Conservation (phyloP, 2,797 vertebrate genomes). For the Apodemus agrarius region DNA sequence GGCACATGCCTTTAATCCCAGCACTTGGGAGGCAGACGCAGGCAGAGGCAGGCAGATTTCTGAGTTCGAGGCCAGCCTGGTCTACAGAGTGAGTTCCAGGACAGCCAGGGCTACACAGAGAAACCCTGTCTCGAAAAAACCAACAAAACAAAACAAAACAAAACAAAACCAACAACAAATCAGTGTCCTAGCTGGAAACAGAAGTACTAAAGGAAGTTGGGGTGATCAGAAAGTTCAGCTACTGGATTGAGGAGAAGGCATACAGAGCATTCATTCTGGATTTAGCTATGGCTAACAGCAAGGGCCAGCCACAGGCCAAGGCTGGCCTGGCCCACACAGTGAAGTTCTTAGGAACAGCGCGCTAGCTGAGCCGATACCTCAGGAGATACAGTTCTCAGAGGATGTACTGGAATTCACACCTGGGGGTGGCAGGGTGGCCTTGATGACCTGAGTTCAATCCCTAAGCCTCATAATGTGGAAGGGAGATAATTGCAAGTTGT, state of each 20-base stretch:
- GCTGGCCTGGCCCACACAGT: background rate
- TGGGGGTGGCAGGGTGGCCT: background rate
- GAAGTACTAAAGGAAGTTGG: background rate
- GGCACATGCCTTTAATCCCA: no score
- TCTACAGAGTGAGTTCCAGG: no score
- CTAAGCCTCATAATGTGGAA: background rate
- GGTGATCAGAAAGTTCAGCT: background rate
- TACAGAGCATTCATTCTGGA: background rate
- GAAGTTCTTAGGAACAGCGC: background rate
- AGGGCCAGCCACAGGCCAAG: background rate
- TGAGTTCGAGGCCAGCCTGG: no score
- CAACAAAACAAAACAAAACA: no score
- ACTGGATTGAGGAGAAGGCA: background rate
- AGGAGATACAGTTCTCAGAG: background rate
- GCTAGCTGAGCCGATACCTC: background rate
- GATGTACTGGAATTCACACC: slow-evolving; percentile 9
- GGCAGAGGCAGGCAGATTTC: no score
- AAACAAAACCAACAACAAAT: no score
- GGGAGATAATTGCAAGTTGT: background rate
- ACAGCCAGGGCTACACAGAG: no score
- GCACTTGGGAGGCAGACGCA: no score
- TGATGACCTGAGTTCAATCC: background rate
- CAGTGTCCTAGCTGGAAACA: background rate
- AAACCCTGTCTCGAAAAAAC: no score
- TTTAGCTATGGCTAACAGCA: background rate